Percentiles rank a stretch among this genome's conserved stretches.
phyloP scores from a whole-genome alignment of 2,113 vertebrate species.

The Vicugna pacos region DNA sequence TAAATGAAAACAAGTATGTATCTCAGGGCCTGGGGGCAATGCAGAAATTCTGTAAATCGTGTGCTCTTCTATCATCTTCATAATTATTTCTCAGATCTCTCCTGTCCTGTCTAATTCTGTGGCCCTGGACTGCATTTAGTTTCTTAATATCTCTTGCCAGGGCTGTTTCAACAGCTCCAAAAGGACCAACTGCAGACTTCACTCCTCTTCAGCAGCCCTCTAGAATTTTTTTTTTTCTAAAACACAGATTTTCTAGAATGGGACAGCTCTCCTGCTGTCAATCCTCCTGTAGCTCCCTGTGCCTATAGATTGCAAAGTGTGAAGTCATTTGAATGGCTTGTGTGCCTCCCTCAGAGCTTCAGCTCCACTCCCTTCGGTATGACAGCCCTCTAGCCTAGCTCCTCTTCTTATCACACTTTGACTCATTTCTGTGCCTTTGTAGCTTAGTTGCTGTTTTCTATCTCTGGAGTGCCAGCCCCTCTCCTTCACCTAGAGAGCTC shows the following conservation, averaged over 20 bases:
- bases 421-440: background rate
- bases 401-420: background rate
- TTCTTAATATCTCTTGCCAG: background rate
- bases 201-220: background rate
- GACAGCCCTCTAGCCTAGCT: fast-evolving
- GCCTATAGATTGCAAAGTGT: background rate
- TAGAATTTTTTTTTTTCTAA: background rate
- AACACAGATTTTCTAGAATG: background rate
- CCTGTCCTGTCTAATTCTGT: background rate
- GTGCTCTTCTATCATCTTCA: background rate
- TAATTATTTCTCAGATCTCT: background rate
- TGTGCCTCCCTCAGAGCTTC: no score
- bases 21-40: background rate
- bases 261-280: background rate
- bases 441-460: background rate
- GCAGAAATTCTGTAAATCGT: background rate
- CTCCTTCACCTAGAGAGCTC: background rate
- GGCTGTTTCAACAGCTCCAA: background rate
- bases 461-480: background rate
- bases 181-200: background rate
- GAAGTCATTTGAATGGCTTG: fast-evolving
- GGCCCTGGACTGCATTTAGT: background rate
- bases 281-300: background rate
- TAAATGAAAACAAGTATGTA: background rate
- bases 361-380: background rate